Evolutionary conservation across 1,140 invertebrate genomes (phyloP), one percentile per base, ranked within the genome.

Genomic region (Musca vetustissima): DNA sequence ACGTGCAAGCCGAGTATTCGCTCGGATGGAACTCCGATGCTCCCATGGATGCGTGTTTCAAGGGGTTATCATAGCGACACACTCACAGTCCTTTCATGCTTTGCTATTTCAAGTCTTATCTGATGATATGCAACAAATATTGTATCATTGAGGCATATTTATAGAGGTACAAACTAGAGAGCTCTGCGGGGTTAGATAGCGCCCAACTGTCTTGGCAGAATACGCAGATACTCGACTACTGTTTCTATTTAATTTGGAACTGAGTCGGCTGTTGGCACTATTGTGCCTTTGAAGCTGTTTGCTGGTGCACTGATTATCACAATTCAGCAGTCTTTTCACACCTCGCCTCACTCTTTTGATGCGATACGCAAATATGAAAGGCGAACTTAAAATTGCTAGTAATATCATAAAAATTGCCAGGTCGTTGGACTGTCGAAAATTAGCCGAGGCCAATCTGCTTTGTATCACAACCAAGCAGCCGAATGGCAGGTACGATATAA

Each of bases 311-410:
- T 82, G 76, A 47, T 74, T 76, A 65, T 81, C 73, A 68, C 88
- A 79, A 68, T 87, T 85, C 68, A 89, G 87, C 71, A 90, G 81
- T 66, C 88, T 86, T 47, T 86, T 84, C 2, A 89, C 85, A 73
- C 93, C 92, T 7, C 90, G 84, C 72, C 92, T 89, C 13, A 93
- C 89, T 1, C 91, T 85, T 22, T 89, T 87, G 32, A 91, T 93
- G 7, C 92, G 87, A 75, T 92, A 89, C 11, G 91, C 91, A 79
- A 93, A 94, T 22, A 94, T 84, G 76, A 93, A 87, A 0, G 92
- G 92, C 14, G 90, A 92, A 1, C 89, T 85, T 24, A 91, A 86
- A 17, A 90, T 89, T 19, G 89, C 89, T 25, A 91, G 78, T 15
- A 91, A 83, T 15, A 93, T 82, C 72, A 92, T 85, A 49, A 90